These are phyloP conservation scores for Hipparchia semele DNA, from an alignment of 2,888 invertebrate genomes.

Conservation along the genomic window DNA sequence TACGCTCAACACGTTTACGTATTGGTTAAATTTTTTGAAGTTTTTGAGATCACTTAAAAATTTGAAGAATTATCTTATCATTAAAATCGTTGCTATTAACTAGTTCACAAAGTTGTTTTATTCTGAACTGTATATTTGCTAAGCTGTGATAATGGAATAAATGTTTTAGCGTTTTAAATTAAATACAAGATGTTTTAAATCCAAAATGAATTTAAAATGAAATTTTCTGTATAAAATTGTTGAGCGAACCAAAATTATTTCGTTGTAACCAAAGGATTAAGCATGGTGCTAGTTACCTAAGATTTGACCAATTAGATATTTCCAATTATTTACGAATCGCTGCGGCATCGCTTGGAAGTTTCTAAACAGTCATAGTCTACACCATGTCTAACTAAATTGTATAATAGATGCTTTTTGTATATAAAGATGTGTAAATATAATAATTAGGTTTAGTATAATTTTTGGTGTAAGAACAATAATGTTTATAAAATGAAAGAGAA, in stretches of 20 bases:
- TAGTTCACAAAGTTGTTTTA: neutral
- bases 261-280: slow-evolving; percentile 52
- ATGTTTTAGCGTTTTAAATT: slow-evolving; percentile 10
- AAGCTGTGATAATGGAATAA: slow-evolving; percentile 32
- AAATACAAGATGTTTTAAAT: slow-evolving; percentile 7
- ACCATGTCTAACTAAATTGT: slow-evolving; percentile 43
- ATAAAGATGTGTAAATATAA: slow-evolving; percentile 52
- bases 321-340: neutral
- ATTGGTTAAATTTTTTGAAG: too few species aligned
- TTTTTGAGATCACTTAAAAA: too few species aligned
- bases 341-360: slow-evolving; percentile 2
- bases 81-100: too few species aligned
- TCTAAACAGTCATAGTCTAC: slow-evolving; percentile 5
- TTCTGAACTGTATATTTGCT: slow-evolving; percentile 27
- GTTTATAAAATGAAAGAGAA: slow-evolving; percentile 6
- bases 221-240: slow-evolving; percentile 20
- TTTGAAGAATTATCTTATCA: too few species aligned
- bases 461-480: slow-evolving; percentile 47
- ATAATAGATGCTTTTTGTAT: slow-evolving; percentile 38
- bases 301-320: slow-evolving; percentile 19
- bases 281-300: slow-evolving; percentile 57
- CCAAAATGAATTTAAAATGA: slow-evolving; percentile 20
- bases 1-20: too few species aligned
- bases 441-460: slow-evolving; percentile 25
- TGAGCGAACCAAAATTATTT: slow-evolving; percentile 53